phyloP scores from a whole-genome alignment of 2,797 vertebrate species.

The Delichon dasypus region DNA sequence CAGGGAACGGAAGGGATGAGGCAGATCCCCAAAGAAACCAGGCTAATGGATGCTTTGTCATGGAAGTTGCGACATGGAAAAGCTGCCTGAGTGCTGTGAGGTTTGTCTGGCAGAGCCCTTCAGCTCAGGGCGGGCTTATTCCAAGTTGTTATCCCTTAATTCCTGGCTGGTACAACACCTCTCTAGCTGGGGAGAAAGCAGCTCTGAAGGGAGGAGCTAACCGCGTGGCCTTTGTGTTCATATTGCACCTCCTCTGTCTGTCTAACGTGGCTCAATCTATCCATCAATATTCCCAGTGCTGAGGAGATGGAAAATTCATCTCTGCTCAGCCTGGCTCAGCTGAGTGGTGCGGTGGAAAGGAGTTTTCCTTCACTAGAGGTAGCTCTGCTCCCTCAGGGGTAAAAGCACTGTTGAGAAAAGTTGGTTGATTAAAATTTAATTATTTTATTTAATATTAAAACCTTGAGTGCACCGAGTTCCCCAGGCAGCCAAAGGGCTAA shows the following conservation, averaged over 20 bases:
- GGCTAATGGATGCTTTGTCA: not conserved
- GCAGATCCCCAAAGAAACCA: not conserved
- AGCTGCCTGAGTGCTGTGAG: not conserved
- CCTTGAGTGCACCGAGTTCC: not conserved
- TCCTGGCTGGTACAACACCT: not conserved
- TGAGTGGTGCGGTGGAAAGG: not conserved
- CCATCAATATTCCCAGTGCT: not conserved
- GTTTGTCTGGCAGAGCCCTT: not conserved
- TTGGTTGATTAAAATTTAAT: not conserved
- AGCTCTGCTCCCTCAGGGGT: not conserved
- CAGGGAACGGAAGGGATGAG: not conserved
- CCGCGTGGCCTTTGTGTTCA: not conserved
- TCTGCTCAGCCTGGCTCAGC: not conserved
- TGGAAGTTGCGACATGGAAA: not conserved
- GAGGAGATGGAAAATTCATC: not conserved
- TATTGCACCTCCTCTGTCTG: not conserved
- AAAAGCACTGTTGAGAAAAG: not conserved
- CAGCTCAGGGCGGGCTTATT: not conserved
- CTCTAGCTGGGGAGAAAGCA: not conserved
- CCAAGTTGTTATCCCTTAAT: not conserved
- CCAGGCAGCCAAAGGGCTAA: not conserved
- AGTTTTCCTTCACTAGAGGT: not conserved
- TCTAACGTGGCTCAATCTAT: not conserved
- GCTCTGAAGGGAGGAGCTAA: not conserved
- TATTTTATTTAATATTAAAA: not conserved